Conservation (phyloP, 1,140 invertebrate species). For the Helicorthomorpha holstii region DNA sequence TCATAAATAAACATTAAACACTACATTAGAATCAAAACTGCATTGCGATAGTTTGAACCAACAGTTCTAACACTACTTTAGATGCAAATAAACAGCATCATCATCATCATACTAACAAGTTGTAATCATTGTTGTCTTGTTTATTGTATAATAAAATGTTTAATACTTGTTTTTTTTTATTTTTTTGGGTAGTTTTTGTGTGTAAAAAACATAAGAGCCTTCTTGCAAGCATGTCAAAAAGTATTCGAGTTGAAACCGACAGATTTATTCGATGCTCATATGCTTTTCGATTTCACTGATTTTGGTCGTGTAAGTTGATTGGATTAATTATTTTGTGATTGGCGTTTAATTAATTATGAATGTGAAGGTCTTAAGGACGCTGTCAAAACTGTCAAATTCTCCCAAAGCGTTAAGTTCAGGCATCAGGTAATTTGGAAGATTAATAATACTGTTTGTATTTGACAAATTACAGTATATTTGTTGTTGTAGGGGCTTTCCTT, state of each 20-base stretch:
- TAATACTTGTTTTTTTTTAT: not conserved
- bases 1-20: too few relatives aligned
- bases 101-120: too few relatives aligned
- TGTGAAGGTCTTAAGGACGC: slow-evolving; percentile 60
- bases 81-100: too few relatives aligned
- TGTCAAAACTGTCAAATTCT: slow-evolving; percentile 70
- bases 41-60: too few relatives aligned
- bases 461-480: slow-evolving; percentile 3
- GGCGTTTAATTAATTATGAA: not conserved
- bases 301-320: slow-evolving; percentile 46
- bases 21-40: too few relatives aligned
- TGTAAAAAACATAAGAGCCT: slow-evolving; percentile 80
- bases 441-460: slow-evolving; percentile 35
- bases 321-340: slow-evolving; percentile 9
- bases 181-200: slow-evolving; percentile 66
- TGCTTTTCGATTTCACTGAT: slow-evolving; percentile 85
- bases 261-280: slow-evolving; percentile 81
- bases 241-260: slow-evolving; percentile 60
- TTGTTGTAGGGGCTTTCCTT: slow-evolving; percentile 28
- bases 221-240: slow-evolving; percentile 65
- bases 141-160: not conserved
- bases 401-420: slow-evolving; percentile 42
- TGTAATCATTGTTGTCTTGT: not conserved
- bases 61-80: too few relatives aligned
- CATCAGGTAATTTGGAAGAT: too few relatives aligned